These are phyloP conservation scores for Ephialtes manifestator DNA, from an alignment of 2,888 invertebrate genomes.

Conservation along the genomic window DNA sequence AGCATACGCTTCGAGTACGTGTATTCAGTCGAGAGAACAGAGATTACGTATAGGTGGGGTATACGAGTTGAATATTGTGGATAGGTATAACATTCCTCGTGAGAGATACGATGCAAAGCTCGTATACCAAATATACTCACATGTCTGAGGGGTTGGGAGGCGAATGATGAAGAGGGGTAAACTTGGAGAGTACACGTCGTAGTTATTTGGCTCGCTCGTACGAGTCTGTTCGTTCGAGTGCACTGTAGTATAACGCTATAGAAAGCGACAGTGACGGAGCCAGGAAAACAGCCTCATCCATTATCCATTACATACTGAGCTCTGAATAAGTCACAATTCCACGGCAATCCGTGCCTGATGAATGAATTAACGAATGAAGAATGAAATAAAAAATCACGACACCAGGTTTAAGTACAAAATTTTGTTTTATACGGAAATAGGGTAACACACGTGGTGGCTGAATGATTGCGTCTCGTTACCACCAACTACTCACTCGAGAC, in stretches of 20 bases:
- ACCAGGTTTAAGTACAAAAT: background rate
- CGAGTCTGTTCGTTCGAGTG: slow-evolving; percentile 15
- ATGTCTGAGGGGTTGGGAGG: slow-evolving; percentile 15
- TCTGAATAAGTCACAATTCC: background rate
- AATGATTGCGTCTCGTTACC: slow-evolving; percentile 49
- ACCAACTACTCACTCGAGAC: slow-evolving; percentile 22
- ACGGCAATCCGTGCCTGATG: background rate
- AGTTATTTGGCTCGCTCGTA: slow-evolving; percentile 23
- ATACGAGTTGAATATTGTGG: background rate
- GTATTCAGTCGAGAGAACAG: slow-evolving; percentile 62
- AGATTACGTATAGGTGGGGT: slow-evolving; percentile 11
- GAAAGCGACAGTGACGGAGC: slow-evolving; percentile 1
- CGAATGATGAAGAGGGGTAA: slow-evolving; percentile 30
- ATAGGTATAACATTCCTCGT: background rate
- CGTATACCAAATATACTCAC: slow-evolving; percentile 28
- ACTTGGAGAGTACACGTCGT: slow-evolving; percentile 49
- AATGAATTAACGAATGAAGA: background rate
- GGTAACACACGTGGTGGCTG: background rate
- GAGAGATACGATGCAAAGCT: slow-evolving; percentile 42
- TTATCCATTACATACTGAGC: background rate
- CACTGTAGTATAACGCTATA: slow-evolving; percentile 12
- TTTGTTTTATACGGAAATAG: background rate
- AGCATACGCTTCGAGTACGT: slow-evolving; percentile 66
- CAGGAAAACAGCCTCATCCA: background rate
- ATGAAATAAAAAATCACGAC: background rate